Base-by-base conservation (phyloP, 2,797 vertebrate species). In the Ctenosaura bakeri region DNA sequence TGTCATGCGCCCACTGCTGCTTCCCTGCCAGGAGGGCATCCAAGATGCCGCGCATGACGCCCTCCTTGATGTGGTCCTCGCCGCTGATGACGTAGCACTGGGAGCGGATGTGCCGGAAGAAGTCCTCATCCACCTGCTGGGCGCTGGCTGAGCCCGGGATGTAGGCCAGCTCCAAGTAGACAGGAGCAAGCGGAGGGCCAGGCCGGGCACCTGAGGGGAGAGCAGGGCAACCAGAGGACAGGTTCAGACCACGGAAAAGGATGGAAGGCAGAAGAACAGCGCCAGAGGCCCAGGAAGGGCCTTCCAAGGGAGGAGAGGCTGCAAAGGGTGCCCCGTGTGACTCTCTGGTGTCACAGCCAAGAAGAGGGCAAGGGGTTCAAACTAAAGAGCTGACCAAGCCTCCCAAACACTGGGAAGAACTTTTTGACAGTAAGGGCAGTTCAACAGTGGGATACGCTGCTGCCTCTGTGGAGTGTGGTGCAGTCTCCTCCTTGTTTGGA, bases 141-240 rank as follows among this genome's bases (percentile, higher is more conserved):
- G 98, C 96, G 1, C 98, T 98, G 1, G 91, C 79, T 0, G 98
- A 97, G 0, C 98, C 98, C 0, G 99, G 99, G 90, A 99, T 93
- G 93, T 99, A 99, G 13, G 98, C 98, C 92, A 99, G 96, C 96
- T 99, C 99, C 94, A 99, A 95, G 32, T 98, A 98, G 4, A 98
- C 80, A 0, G 97, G 97, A 38, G 96, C 69, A 2, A 96, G 89
- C 0, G 94, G 81, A 1, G 24, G 42, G 0, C 56, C 9, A 0
- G 93, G 50, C 69, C 84, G 79, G 80, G 42, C 0, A 59, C 73
- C 95, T 95, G 88, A 0, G 71, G 29, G 59, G n/a, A 10, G 12
- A 38, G 59, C 59, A 62, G 59, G 20, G 6, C 59, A 62, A 62
- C 59, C 16, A 24, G 59, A 22, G 59, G 59, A 62, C 18, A 62